A percentile compares a stretch with the other conserved stretches of the same genome.
These are phyloP conservation scores for Hemistola chrysoprasaria DNA, from an alignment of 2,888 invertebrate genomes.

Conservation along the genomic window DNA sequence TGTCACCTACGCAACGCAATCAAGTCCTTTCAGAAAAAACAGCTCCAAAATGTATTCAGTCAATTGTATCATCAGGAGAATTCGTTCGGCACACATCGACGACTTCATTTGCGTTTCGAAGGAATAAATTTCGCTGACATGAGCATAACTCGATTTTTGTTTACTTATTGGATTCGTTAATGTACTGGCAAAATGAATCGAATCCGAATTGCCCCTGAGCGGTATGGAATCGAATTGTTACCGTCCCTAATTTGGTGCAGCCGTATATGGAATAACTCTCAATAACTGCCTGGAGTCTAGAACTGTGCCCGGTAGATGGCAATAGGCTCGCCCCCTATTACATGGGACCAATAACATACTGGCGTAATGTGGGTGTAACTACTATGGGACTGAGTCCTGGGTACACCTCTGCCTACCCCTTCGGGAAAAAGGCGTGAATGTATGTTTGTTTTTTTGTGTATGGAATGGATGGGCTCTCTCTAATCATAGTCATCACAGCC, in stretches of 20 bases:
- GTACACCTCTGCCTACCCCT: no score
- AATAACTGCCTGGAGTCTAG: no score
- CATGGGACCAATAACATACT: no score
- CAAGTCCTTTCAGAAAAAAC: slow-evolving; percentile 14
- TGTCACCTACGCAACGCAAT: slow-evolving; percentile 10
- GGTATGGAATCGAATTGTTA: slow-evolving; percentile 13
- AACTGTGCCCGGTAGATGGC: no score
- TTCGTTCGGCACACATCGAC: slow-evolving; percentile 8
- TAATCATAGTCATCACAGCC: no score
- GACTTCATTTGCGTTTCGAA: slow-evolving; percentile 22
- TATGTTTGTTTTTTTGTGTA: no score
- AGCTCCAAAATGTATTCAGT: slow-evolving; percentile 10
- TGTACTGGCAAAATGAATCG: slow-evolving; percentile 20
- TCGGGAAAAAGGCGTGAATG: no score
- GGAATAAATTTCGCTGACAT: slow-evolving; percentile 21
- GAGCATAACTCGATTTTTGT: slow-evolving; percentile 21
- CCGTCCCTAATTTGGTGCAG: not conserved
- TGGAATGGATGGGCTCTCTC: no score
- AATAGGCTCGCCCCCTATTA: no score
- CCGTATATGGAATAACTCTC: no score
- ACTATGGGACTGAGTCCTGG: no score
- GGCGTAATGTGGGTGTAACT: no score
- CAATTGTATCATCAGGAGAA: slow-evolving; percentile 23
- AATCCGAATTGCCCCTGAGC: slow-evolving; percentile 10
- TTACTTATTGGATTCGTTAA: slow-evolving; percentile 21